Evolutionary conservation across 2,888 invertebrate species (phyloP), one percentile per base, ranked within the genome.

Genomic region (Norana najaformis): DNA sequence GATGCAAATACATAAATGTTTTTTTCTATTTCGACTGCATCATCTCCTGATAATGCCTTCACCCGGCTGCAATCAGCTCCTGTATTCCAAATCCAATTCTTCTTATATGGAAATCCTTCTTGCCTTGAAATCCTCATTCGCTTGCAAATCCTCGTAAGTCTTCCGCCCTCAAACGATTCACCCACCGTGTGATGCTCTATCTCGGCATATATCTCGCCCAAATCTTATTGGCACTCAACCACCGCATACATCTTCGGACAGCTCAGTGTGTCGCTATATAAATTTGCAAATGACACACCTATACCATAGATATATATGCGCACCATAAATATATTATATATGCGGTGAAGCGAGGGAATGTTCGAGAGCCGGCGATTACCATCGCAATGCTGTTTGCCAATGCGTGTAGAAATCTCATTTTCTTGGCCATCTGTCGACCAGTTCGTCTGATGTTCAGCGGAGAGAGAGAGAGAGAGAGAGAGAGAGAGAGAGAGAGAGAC

Each of bases 371-470:
- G 69, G n/a, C 34, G 85, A 85, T 85, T 36, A 23, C n/a, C 35
- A 37, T 85, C 85, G 85, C 20, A 85, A 47, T 89, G 41, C 37
- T 69, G 89, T 69, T 69, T 69, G 36, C 89, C 69, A 53, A 89
- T 35, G 35, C 89, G 47, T 34, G 34, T 85, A 85, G 89, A 89
- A 89, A 89, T 89, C 89, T 89, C 89, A 89, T 89, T 89, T 89
- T 89, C 89, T 89, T 6, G 2, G 89, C 89, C 89, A 89, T 89
- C 89, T 89, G 89, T 89, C 89, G 89, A 85, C 85, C 35, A 85
- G 37, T 83, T 34, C 18, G 83, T 34, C 34, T 16, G 34, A 18
- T 36, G 83, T 4, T 69, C n/a, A n/a, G 69, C 11, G n/a, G 85
- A 85, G 36, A 37, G 37, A 85, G 85, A 14, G 14, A 36, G 36